phyloP scores from a whole-genome alignment of 2,888 invertebrate genomes.

The Tipula helvola region DNA sequence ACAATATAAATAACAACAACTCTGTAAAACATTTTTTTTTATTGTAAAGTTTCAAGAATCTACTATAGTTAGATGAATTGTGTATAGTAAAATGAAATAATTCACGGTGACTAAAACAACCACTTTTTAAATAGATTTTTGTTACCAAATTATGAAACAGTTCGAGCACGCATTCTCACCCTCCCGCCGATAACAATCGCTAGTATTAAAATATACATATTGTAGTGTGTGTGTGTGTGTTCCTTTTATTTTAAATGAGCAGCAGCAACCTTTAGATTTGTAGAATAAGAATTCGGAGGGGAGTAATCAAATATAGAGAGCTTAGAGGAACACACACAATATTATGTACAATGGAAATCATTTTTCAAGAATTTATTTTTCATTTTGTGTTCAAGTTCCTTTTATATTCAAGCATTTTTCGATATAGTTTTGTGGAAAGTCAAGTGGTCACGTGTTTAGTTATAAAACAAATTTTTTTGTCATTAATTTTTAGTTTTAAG shows the following conservation, averaged over 20 bases:
- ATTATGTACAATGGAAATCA: neutral
- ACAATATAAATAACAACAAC: neutral
- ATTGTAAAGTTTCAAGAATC: neutral
- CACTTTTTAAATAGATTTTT: neutral
- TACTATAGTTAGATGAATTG: neutral
- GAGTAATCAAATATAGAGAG: neutral
- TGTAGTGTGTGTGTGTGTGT: neutral
- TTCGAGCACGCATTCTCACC: neutral
- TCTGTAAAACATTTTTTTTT: neutral
- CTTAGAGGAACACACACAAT: neutral
- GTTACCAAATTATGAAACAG: neutral
- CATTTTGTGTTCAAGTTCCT: neutral
- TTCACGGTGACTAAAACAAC: neutral
- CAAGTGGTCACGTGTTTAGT: slow-evolving; percentile 16
- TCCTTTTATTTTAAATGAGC: neutral
- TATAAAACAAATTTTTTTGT: slow-evolving; percentile 4
- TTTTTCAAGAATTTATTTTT: neutral
- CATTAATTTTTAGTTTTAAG: neutral
- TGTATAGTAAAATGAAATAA: neutral
- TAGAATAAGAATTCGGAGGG: neutral
- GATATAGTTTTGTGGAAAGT: slow-evolving; percentile 11
- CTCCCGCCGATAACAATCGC: neutral
- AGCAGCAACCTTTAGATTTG: neutral
- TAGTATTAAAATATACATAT: neutral
- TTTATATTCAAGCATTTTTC: neutral